Conservation (phyloP, 2,113 vertebrate species). For the Physeter macrocephalus region DNA sequence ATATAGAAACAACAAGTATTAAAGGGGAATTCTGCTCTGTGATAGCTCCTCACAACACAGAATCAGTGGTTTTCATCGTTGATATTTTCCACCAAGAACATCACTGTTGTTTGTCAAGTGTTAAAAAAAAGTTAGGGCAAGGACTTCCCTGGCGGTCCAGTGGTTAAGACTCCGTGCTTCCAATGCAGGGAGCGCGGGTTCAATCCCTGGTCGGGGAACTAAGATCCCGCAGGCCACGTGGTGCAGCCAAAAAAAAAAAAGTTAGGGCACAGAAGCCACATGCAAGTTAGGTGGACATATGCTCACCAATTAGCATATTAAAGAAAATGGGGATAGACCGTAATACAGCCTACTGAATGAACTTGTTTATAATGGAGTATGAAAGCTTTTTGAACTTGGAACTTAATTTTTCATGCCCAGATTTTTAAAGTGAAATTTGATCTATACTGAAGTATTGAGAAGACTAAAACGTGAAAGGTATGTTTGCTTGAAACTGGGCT, state of each 20-base stretch:
- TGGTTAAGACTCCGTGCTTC: too few species aligned
- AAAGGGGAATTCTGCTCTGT: neutral
- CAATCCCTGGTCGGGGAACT: too few species aligned
- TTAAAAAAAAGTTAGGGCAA: neutral
- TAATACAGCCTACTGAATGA: neutral
- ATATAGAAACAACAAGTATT: neutral
- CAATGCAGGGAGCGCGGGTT: too few species aligned
- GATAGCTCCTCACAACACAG: neutral
- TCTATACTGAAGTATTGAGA: neutral
- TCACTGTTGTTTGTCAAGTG: neutral
- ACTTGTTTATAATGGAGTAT: neutral
- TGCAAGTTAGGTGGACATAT: neutral
- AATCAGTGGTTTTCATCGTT: neutral
- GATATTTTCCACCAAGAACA: neutral
- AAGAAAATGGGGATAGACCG: neutral
- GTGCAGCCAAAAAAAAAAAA: too few species aligned
- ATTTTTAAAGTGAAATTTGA: slow-evolving; percentile 5
- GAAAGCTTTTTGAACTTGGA: slow-evolving; percentile 14
- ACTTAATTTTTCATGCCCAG: neutral
- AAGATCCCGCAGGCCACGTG: too few species aligned
- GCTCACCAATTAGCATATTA: neutral
- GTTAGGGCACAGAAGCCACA: neutral
- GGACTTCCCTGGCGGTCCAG: too few species aligned
- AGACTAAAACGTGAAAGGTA: neutral
- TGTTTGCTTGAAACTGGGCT: neutral